phyloP scores from a whole-genome alignment of 2,888 invertebrate species.

The Aleiodes alternator region DNA sequence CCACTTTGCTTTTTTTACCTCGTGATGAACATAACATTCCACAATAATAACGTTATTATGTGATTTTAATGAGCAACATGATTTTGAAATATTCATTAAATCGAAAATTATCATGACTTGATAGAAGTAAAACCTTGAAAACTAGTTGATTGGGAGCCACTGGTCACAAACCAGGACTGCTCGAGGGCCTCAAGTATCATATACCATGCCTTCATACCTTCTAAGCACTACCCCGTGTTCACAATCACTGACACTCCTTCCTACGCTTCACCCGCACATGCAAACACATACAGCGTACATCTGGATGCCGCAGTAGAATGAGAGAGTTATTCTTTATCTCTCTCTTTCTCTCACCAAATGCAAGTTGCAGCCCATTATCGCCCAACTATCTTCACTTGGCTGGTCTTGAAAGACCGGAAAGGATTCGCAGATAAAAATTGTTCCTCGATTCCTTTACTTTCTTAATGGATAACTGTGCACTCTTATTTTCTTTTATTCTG shows the following conservation, averaged over 20 bases:
- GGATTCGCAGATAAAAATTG: conserved; percentile 22
- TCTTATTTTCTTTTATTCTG: not conserved
- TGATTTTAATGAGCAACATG: no score
- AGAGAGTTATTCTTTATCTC: no score
- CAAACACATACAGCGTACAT: conserved; percentile 48
- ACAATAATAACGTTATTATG: no score
- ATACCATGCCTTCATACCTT: conserved; percentile 13
- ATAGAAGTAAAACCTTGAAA: no score
- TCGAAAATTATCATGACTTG: no score
- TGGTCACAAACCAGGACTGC: conserved; percentile 49
- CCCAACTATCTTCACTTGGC: conserved; percentile 54
- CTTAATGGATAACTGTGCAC: conserved; percentile 21
- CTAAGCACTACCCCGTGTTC: conserved; percentile 28
- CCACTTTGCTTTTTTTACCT: no score
- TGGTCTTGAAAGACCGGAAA: conserved; percentile 59
- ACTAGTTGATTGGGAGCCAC: conserved; percentile 61
- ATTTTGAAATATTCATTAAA: no score
- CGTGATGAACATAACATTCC: no score
- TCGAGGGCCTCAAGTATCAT: conserved; percentile 21
- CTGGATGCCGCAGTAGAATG: conserved; percentile 27
- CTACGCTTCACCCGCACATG: conserved; percentile 42
- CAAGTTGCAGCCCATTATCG: conserved; percentile 58
- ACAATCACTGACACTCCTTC: conserved; percentile 44
- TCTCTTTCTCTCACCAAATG: conserved; percentile 31
- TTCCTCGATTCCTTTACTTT: conserved; percentile 27